phyloP scores from a whole-genome alignment of 1,140 invertebrate genomes.

The Lepeophtheirus salmonis region DNA sequence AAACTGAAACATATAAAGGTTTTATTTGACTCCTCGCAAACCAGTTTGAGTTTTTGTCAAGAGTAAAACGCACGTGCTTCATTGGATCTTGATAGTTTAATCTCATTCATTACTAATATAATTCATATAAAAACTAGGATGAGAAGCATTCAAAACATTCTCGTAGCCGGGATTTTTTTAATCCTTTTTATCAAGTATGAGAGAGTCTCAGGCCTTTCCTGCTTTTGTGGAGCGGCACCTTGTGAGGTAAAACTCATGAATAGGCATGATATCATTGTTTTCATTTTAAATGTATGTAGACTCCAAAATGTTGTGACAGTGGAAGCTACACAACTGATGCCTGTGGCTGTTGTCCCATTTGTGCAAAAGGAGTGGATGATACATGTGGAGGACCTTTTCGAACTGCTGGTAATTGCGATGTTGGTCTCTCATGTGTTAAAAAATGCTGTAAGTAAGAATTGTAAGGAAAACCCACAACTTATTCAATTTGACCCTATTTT shows the following conservation, averaged over 20 bases:
- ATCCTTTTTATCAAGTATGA: no score
- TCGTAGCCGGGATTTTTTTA: no score
- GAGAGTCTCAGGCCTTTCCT: background rate
- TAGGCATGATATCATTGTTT: background rate
- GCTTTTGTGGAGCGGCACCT: background rate
- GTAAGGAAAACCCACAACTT: no score
- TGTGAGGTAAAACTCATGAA: background rate
- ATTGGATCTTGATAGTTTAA: no score
- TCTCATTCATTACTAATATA: no score
- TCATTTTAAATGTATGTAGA: background rate
- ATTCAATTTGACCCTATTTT: no score
- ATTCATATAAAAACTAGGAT: no score
- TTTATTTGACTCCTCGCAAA: no score
- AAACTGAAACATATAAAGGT: no score
- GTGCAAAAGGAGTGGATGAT: background rate
- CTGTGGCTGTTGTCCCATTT: constrained; percentile 1
- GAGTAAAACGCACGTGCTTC: no score
- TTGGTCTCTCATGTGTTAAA: background rate
- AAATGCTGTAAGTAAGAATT: constrained; percentile 4
- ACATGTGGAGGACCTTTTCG: constrained; percentile 6
- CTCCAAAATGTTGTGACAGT: constrained; percentile 1
- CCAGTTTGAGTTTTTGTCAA: no score
- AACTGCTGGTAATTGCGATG: background rate
- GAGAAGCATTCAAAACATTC: no score
- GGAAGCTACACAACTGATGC: background rate